Base-by-base conservation (phyloP, 2,113 vertebrate species). In the human region DNA sequence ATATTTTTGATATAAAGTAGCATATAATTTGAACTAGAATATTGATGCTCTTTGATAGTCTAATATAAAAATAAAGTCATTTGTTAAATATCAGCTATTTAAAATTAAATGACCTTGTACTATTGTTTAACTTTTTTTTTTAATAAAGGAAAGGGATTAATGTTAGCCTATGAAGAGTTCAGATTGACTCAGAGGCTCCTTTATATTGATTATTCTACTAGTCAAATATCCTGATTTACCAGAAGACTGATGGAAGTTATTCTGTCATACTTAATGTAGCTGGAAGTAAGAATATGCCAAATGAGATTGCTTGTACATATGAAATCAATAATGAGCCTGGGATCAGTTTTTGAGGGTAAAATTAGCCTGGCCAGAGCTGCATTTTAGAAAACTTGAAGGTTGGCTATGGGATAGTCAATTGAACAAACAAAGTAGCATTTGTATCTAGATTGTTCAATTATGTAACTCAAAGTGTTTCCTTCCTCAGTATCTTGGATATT, bases 401-500 rank as follows among this genome's bases (percentile, higher is more conserved):
- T 94, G 5, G 20, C n/a, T 72, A 9, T 61, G 17, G 30, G 32
- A 88, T 6, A 70, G 43, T 72, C 30, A 57, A 1, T 90, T 52
- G 70, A 76, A 64, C n/a, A 48, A 84, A 82, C 50, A 92, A 86
- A 78, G 16, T 66, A 93, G 45, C 75, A 86, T 72, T 87, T 96
- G 66, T 90, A 38, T 92, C 23, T 1, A 20, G 27, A 80, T 59
- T 92, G 17, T 93, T 43, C 52, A 96, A 81, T 92, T 92, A 52
- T 52, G 23, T 96, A 91, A 98, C 92, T 96, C 66, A 72, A 25
- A 83, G 9, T 94, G 6, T 96, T 87, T 89, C 43, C 97, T 96
- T 95, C 35, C 89, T 91, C 93, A 99, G 99, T 99, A 99, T 97
- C 99, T 99, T 98, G 99, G 99, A 52, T 99, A 99, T 98, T 99